phyloP scores from a whole-genome alignment of 2,888 invertebrate species.

The Apamea anceps region DNA sequence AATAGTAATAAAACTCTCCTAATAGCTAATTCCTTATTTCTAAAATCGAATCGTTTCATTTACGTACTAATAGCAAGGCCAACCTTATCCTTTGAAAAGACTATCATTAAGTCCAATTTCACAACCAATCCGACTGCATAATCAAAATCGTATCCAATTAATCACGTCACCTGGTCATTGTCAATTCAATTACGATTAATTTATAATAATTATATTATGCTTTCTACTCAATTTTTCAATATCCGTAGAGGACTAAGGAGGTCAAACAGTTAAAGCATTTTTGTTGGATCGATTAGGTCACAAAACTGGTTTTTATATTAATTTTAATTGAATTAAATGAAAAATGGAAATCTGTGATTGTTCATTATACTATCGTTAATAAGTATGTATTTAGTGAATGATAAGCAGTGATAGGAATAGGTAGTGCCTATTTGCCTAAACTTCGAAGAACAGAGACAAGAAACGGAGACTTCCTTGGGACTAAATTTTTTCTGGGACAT shows the following conservation, averaged over 20 bases:
- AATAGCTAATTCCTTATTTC: neutral
- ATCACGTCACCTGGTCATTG: conserved; percentile 55
- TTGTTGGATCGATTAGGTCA: conserved; percentile 24
- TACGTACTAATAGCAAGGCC: neutral
- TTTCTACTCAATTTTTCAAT: conserved; percentile 54
- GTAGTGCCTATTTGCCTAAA: no score
- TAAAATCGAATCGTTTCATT: neutral
- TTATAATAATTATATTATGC: conserved; percentile 58
- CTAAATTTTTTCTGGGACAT: no score
- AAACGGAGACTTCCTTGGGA: no score
- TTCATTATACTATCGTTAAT: no score
- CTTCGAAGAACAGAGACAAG: no score
- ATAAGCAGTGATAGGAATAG: no score
- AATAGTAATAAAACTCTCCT: neutral
- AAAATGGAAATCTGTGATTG: neutral
- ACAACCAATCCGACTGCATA: conserved; percentile 23
- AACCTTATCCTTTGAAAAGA: neutral
- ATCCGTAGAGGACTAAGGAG: conserved; percentile 38
- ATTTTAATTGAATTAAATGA: conserved; percentile 4
- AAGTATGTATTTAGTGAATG: no score
- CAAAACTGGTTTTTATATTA: conserved; percentile 16
- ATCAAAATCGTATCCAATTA: conserved; percentile 32
- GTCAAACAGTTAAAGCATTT: conserved; percentile 23
- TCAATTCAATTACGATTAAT: conserved; percentile 57
- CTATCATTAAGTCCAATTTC: conserved; percentile 38